phyloP scores from a whole-genome alignment of 2,888 invertebrate species.

The Cetonia aurata region DNA sequence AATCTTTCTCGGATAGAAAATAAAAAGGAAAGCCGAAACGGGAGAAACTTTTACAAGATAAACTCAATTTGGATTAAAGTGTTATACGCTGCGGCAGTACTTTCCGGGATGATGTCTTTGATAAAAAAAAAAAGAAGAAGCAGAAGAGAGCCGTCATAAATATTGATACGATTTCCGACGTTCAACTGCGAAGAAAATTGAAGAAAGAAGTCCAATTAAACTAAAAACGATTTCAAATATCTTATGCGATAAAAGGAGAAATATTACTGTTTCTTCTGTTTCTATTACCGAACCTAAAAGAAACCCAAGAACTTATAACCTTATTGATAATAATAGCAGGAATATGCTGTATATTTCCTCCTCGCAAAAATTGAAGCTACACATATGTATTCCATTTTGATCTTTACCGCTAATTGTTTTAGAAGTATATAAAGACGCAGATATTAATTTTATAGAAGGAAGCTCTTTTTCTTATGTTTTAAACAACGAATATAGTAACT shows the following conservation, averaged over 20 bases:
- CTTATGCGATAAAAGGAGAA: conserved; percentile 25
- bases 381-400: too few relatives aligned
- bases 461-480: too few relatives aligned
- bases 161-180: conserved; percentile 39
- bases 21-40: conserved; percentile 56
- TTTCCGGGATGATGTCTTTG: conserved; percentile 37
- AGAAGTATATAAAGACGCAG: too few relatives aligned
- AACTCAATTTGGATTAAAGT: conserved; percentile 63
- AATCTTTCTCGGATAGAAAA: conserved; percentile 56
- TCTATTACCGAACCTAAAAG: neutral
- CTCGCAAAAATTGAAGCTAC: too few relatives aligned
- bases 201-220: conserved; percentile 34
- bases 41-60: conserved; percentile 59
- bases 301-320: neutral
- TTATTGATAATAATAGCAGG: neutral
- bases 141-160: conserved; percentile 37
- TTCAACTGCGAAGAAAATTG: conserved; percentile 39
- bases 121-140: conserved; percentile 32
- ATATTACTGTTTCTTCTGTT: neutral
- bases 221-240: conserved; percentile 26
- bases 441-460: too few relatives aligned
- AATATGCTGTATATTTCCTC: neutral
- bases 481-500: too few relatives aligned
- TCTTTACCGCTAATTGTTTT: too few relatives aligned
- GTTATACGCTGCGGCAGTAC: conserved; percentile 53